Conservation (phyloP, 2,113 vertebrate genomes). For the Carlito syrichta region DNA sequence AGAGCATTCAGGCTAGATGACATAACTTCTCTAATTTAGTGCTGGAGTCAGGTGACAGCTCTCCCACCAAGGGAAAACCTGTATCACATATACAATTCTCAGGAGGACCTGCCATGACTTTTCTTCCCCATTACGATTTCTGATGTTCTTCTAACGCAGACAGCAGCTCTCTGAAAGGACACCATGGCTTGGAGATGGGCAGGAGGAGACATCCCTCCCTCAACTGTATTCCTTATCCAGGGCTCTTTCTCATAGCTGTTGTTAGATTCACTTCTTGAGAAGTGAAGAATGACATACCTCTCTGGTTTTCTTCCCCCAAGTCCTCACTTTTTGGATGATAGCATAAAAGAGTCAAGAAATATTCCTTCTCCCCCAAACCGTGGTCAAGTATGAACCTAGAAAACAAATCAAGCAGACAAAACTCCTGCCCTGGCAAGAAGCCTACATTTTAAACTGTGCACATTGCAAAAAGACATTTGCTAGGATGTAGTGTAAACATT, state of each 20-base stretch:
- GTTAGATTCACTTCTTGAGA: background rate
- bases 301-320: background rate
- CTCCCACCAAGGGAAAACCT: background rate
- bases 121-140: background rate
- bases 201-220: background rate
- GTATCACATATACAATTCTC: background rate
- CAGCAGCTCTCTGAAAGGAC: background rate
- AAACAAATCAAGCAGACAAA: conserved; percentile 39
- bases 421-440: conserved; percentile 50
- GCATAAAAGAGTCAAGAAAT: background rate
- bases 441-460: conserved; percentile 46
- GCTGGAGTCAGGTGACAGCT: background rate
- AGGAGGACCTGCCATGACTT: background rate
- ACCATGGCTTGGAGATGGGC: no score
- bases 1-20: background rate
- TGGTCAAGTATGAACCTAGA: conserved; percentile 13
- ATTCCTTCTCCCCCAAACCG: background rate
- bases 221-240: background rate
- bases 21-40: background rate
- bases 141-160: background rate
- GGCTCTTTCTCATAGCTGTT: background rate
- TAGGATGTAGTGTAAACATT: conserved; percentile 65
- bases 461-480: background rate
- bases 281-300: background rate
- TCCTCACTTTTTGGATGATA: background rate